Evolutionary conservation across 2,888 invertebrate species (phyloP), one percentile per base, ranked within the genome.

Genomic region (Tuta absoluta): DNA sequence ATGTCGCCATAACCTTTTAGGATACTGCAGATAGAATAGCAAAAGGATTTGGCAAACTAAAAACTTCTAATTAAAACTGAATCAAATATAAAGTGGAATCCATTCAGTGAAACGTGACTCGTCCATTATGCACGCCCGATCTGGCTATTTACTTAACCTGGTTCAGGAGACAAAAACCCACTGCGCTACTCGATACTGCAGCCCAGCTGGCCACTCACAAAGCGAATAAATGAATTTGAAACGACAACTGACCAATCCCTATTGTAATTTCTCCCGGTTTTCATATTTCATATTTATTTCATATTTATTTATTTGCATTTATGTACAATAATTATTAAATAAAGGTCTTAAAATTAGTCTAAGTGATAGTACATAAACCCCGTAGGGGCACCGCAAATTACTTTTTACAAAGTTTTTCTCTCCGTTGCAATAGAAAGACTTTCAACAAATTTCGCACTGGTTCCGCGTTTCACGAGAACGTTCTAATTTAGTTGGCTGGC

Each of bases 141-240:
- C 82, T 73, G 72, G 78, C 77, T 88, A 87, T 89, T 90, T 89
- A 85, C 82, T 85, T 87, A 87, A 85, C 87, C 87, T 81, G 82
- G 80, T 86, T 84, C 82, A 78, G 75, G 77, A 78, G 78, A 82
- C 78, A 82, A 84, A 83, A 77, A 64, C 66, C 79, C 76, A 71
- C 70, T 72, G 68, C 75, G 77, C 79, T 76, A 70, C 72, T 76
- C 75, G 76, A 79, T 75, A 73, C 75, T 73, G 77, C 75, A 75
- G 71, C 69, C 23, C 60, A 60, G 23, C 41, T 23, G 38, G 60
- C 60, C 38, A 56, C 45, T 60, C 60, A 85, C 80, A 85, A 84
- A 84, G 80, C 77, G 83, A 60, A 45, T 60, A 82, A 83, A 86
- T 78, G 81, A 78, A 76, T 74, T 78, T 77, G 78, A 81, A 79